phyloP scores from a whole-genome alignment of 2,113 vertebrate genomes.

The Dendrocopos noguchii region DNA sequence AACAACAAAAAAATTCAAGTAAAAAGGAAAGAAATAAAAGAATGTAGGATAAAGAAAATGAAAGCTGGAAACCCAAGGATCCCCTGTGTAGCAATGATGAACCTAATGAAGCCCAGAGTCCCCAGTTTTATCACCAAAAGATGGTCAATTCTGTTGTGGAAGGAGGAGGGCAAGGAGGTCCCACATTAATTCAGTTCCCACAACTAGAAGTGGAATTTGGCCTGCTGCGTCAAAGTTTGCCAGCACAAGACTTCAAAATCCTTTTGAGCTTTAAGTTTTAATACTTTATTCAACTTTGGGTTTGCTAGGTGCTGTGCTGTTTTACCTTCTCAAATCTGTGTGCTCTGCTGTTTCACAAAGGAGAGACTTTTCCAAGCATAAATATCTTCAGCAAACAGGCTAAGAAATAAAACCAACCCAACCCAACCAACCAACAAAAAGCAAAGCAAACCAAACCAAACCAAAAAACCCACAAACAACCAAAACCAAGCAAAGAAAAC shows the following conservation, averaged over 20 bases:
- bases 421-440: neutral
- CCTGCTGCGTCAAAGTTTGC: constrained; percentile 38
- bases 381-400: neutral
- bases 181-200: constrained; percentile 37
- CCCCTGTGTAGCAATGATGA: neutral
- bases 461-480: neutral
- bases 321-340: constrained; percentile 50
- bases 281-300: constrained; percentile 2
- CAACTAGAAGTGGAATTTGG: constrained; percentile 39
- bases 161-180: neutral
- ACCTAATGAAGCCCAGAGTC: constrained; percentile 49
- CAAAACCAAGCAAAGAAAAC: neutral
- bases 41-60: neutral
- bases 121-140: neutral
- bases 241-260: constrained; percentile 41
- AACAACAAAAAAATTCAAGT: neutral
- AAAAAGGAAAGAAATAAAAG: neutral
- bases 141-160: neutral
- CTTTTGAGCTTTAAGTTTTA: constrained; percentile 36
- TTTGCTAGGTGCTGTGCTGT: neutral
- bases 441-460: too few species aligned
- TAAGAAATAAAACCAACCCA: neutral
- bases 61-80: neutral
- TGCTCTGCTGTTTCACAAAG: constrained; percentile 9
- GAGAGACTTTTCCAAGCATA: neutral